Percentiles rank a stretch among this genome's conserved stretches.
Evolutionary conservation across 1,140 invertebrate species (phyloP).

Genomic region (Zaprionus vittiger): DNA sequence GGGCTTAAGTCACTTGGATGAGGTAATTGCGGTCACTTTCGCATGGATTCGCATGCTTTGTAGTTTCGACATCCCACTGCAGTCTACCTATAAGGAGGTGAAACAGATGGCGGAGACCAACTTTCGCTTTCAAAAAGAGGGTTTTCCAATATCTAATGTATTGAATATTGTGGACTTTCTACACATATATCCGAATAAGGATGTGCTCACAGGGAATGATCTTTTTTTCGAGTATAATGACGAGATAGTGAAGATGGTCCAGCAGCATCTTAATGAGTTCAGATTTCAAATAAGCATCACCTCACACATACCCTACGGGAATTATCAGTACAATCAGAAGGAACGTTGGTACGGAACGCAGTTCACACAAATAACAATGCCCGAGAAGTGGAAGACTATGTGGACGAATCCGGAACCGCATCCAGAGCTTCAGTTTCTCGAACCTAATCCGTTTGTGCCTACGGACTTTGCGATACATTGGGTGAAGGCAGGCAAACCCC

Average conservation of each 20-base stretch:
- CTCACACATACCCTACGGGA: conserved; percentile 86
- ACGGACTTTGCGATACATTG: conserved; percentile 61
- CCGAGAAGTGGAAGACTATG: conserved; percentile 85
- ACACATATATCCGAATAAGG: conserved; percentile 90
- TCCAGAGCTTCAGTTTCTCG: conserved; percentile 51
- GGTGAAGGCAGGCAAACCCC: conserved; percentile 45
- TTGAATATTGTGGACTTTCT: conserved; percentile 91
- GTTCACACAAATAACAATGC: conserved; percentile 85
- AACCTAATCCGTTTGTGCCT: conserved; percentile 53
- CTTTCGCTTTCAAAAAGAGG: conserved; percentile 89
- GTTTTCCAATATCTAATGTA: conserved; percentile 89
- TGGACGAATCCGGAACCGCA: conserved; percentile 86
- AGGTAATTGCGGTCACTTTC: conserved; percentile 90
- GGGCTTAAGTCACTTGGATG: conserved; percentile 89
- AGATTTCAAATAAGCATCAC: conserved; percentile 91
- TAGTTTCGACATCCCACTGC: conserved; percentile 85
- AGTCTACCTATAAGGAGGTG: conserved; percentile 72
- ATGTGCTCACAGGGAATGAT: conserved; percentile 91
- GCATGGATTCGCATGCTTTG: conserved; percentile 90
- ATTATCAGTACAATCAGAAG: conserved; percentile 85
- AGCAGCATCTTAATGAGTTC: conserved; percentile 89
- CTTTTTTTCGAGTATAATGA: conserved; percentile 92
- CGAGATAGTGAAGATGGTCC: conserved; percentile 87
- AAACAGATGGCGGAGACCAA: conserved; percentile 90
- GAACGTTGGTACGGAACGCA: conserved; percentile 87